A percentile compares a stretch with the other conserved stretches of the same genome.
Evolutionary conservation across 2,113 vertebrate genomes (phyloP).

Genomic region (Heterotilapia buettikoferi): DNA sequence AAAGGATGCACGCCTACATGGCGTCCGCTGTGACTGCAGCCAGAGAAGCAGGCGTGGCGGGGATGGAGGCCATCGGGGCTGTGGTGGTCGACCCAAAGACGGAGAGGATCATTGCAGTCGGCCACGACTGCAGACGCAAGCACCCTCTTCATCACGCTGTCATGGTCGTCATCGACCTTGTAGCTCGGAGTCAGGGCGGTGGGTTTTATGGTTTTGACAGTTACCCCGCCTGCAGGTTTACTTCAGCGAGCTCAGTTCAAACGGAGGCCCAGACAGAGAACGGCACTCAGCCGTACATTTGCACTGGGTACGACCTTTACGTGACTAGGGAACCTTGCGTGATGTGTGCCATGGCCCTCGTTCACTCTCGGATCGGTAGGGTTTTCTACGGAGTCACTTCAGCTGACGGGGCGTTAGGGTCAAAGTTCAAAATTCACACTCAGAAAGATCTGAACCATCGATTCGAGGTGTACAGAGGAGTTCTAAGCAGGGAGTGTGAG

Average conservation of each 20-base stretch:
- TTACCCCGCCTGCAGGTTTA: conserved; percentile 63
- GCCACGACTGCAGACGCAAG: conserved; percentile 71
- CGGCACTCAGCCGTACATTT: conserved; percentile 74
- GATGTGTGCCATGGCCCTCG: conserved; percentile 88
- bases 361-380: conserved; percentile 80
- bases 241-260: background rate
- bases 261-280: fast-evolving
- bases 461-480: conserved; percentile 79
- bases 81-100: conserved; percentile 72
- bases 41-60: conserved; percentile 17
- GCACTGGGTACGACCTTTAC: conserved; percentile 83
- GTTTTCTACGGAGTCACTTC: conserved; percentile 79
- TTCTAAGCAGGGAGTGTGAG: conserved; percentile 71
- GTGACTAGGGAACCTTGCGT: conserved; percentile 82
- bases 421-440: conserved; percentile 76
- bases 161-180: conserved; percentile 85
- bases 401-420: conserved; percentile 77
- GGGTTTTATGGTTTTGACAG: conserved; percentile 64
- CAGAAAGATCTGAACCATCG: conserved; percentile 80
- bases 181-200: conserved; percentile 78
- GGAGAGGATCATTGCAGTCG: conserved; percentile 68
- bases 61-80: conserved; percentile 74
- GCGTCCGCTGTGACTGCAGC: conserved; percentile 70
- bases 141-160: conserved; percentile 79
- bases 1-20: conserved; percentile 76